Conservation (phyloP, 2,113 vertebrate species). For the Peucedramus taeniatus region DNA sequence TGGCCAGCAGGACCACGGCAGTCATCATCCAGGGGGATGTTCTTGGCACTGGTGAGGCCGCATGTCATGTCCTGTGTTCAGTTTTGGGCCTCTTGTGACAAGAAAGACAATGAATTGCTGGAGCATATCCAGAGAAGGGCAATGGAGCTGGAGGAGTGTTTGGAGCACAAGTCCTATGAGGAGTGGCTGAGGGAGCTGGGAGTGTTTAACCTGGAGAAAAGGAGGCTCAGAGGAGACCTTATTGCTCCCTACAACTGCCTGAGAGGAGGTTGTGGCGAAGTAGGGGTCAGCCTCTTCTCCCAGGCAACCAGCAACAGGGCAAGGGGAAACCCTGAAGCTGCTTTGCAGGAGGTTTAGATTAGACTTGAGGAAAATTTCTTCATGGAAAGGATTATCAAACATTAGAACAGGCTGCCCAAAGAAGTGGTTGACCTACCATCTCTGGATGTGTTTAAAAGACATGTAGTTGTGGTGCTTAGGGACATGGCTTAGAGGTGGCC, state of each 20-base stretch:
- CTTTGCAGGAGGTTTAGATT: not conserved
- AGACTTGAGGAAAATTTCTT: not conserved
- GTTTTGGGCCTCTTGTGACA: not conserved
- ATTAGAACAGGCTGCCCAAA: not conserved
- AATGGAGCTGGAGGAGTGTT: not conserved
- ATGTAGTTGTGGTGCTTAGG: not conserved
- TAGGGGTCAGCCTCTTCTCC: not conserved
- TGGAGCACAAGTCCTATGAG: not conserved
- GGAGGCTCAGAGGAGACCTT: not conserved
- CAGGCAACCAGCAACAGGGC: not conserved
- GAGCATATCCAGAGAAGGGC: not conserved
- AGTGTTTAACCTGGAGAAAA: not conserved
- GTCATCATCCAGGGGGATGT: too few relatives aligned
- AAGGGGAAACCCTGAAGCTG: not conserved
- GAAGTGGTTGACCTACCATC: not conserved
- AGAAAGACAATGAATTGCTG: not conserved
- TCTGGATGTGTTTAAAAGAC: not conserved
- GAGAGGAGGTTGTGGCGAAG: not conserved
- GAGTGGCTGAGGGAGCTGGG: not conserved
- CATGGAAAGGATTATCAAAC: not conserved
- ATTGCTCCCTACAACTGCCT: too few relatives aligned
- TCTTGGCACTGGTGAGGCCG: rapidly evolving
- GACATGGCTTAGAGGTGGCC: not conserved
- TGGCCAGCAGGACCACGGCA: not conserved
- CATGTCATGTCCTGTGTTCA: not conserved